Evolutionary conservation across 1,140 invertebrate species (phyloP), one percentile per base, ranked within the genome.

Genomic region (Agrypnia vestita): DNA sequence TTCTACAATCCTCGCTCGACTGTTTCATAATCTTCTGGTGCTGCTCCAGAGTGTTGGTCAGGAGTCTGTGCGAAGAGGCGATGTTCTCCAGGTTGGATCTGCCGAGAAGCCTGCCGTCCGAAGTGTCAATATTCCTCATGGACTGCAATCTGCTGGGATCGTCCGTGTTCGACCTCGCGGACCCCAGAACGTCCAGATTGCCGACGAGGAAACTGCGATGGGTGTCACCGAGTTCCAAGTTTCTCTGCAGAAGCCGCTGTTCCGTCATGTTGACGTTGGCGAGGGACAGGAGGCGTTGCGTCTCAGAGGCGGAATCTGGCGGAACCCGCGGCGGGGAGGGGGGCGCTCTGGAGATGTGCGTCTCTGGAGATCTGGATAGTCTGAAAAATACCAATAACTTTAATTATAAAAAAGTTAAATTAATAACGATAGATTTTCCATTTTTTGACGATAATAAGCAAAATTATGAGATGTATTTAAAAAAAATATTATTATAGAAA

Each of bases 1-100:
- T 86, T 81, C 92, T 86, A 83, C 92, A 91, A 84, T 93, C 90
- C 85, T 93, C 90, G 82, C 91, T 91, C 17, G 91, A 92, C 85
- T 92, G 91, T 85, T 92, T 92, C 69, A 92, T 85, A 71, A 92
- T 92, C 81, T 89, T 90, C 55, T 90, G 89, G 79, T 91, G 91
- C 80, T 92, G 90, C 83, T 90, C 90, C 56, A 90, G 87, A 0
- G 89, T 88, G 6, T 88, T 86, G 6, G 88, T 85, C 4, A 90
- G 85, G 13, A 89, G 83, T 71, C 88, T 85, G 81, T 89, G 89
- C 1, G 84, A 84, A 71, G 59, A 79, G 76, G 73, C 89, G 85
- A 82, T 82, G 72, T 75, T 82, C 43, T 84, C 82, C 56, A 82
- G 76, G 51, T 84, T 86, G 13, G 88, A 76, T 82, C 89, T 90